Base-by-base conservation (phyloP, 2,797 vertebrate species). In the Coreius guichenoti region DNA sequence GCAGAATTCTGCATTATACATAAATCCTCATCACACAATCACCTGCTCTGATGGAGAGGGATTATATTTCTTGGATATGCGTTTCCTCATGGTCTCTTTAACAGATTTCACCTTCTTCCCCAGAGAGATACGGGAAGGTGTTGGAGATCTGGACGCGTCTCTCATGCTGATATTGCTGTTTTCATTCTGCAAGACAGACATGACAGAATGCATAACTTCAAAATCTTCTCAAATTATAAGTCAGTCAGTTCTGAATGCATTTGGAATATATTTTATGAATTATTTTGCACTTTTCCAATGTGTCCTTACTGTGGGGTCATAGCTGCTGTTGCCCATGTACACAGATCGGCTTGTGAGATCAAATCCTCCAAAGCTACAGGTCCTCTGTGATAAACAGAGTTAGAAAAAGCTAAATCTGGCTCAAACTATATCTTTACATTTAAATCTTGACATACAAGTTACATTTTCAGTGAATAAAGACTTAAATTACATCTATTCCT, bases 81-180 rank as follows among this genome's bases (percentile, higher is more conserved):
- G 97, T 89, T 98, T 99, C 94, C 97, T 98, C 98, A 99, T 99
- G 1, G 97, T 99, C 93, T 99, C 98, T 92, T 99, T 99, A 70
- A 99, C 98, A 0, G 98, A 99, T 90, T 98, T 99, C 91, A 99
- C 98, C 92, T 99, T 99, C 95, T 97, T 99, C 80, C 98, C 98
- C 72, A 99, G 95, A 67, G 98, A 99, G 91, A 99, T 99, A 63
- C 98, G 96, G 65, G 98, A 98, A 0, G 97, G 96, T 14, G 96
- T 96, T 23, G 98, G 98, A 5, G 98, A 99, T 90, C 98, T 98
- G 88, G 97, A 96, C 83, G 97, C 95, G 87, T 98, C 97, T 90
- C 97, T 97, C 47, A 79, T 49, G 68, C 67, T 82, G 68, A 58
- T 86, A 8, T 86, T 73, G 78, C 81, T 72, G 43, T 75, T 76